Base-by-base conservation (phyloP, 2,888 invertebrate species). In the Plutella xylostella region DNA sequence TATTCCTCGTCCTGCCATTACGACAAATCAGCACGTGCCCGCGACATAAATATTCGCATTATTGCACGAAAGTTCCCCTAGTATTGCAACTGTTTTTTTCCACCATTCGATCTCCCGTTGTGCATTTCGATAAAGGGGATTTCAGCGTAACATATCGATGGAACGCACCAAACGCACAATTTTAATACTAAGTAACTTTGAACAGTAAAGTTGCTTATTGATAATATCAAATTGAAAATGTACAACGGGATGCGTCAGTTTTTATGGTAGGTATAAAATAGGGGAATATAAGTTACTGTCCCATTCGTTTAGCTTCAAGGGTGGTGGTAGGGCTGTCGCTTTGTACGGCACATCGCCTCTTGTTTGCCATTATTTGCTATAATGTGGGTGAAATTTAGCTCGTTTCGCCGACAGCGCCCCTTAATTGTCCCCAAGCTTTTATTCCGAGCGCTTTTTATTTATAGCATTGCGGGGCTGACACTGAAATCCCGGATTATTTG, bases 321-420 rank as follows among this genome's bases (percentile, higher is more conserved):
- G 80, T 68, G 74, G 65, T 63, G 58, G 52, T 28, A 30, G 28
- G 33, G 21, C 42, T 42, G 31, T 18, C 30, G 20, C 18, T 17
- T 31, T 18, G 19, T n/a, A 39, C 30, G 45, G 60, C 57, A 57
- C 61, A 60, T 64, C 62, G 74, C 72, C 77, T 69, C 71, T 80
- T 73, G 74, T 79, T 76, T 75, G 68, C 77, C 67, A 82, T 80
- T 80, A 82, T 82, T 78, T 74, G 75, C 69, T 68, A 72, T 82
- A 79, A 82, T 79, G 76, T 77, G 77, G 77, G 74, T 78, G 75
- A 80, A 82, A 80, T 82, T 76, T 72, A 69, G 74, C 75, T 71
- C 71, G 73, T 73, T 68, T 69, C 69, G 68, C 61, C 68, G 64
- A 38, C 69, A 68, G 62, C 68, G 64, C 54, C 61, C 65, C 61